Base-by-base conservation (phyloP, 2,797 vertebrate genomes). In the Leptodactylus fallax region DNA sequence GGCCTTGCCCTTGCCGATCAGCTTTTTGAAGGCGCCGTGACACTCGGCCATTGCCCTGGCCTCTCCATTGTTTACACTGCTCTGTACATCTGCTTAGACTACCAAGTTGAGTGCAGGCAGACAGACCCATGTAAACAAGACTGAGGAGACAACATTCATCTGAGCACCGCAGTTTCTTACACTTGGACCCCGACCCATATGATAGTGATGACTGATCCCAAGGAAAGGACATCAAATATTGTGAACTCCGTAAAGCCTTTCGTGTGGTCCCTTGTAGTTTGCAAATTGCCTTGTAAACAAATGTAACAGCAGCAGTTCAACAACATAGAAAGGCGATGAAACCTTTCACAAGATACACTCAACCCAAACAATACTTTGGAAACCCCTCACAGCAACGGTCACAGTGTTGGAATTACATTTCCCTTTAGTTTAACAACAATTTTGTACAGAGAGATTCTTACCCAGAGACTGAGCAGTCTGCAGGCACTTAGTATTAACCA, bases 291-390 rank as follows among this genome's bases (percentile, higher is more conserved):
- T 69, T 79, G 61, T 84, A 79, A 79, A 87, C 49, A 79, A 56
- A 36, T 23, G 7, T n/a, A 63, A 56, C 27, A 81, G 87, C 87
- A 88, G 87, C 87, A 88, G 60, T 77, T 49, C 16, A 74, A 65
- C 67, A 61, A 21, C 58, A 51, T 10, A 77, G 16, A 76, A 23
- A 61, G 67, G 67, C 49, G 16, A 55, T 21, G 0, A 65, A 77
- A 60, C 71, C 19, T 12, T 60, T 36, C 21, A 71, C 69, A 23
- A 27, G 56, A 51, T 27, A 25, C 27, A n/a, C 36, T 36, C 36
- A 23, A 6, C 19, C 27, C 7, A 23, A 45, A 58, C 8, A 47
- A 60, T 6, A 49, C 55, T 49, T 45, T 16, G 82, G 21, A 77
- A 17, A 6, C 25, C 8, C 69, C 21, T 0, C 53, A 36, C 3